phyloP scores from a whole-genome alignment of 2,113 vertebrate species.

The Mustelus asterias region DNA sequence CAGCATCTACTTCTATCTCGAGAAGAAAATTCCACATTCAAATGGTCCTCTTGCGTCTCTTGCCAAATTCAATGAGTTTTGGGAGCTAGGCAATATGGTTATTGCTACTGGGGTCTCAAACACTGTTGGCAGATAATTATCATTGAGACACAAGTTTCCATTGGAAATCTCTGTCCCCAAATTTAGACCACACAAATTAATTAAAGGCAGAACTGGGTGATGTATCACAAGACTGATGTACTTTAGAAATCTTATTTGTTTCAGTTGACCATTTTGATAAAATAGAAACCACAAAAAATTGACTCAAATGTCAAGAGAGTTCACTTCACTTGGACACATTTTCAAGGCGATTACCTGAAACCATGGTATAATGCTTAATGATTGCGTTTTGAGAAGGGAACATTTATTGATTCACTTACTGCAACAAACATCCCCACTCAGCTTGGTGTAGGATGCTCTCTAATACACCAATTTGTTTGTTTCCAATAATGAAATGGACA shows the following conservation, averaged over 20 bases:
- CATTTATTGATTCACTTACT: background rate
- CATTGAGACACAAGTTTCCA: background rate
- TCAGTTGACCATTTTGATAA: background rate
- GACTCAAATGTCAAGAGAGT: background rate
- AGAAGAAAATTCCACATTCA: too few relatives aligned
- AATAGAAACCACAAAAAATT: background rate
- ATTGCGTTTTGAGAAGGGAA: background rate
- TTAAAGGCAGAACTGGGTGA: background rate
- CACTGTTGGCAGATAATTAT: background rate
- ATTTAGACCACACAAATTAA: background rate
- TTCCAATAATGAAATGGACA: background rate
- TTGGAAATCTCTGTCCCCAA: background rate
- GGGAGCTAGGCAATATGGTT: background rate
- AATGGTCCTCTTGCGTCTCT: too few relatives aligned
- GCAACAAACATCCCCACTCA: background rate
- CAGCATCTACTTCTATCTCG: too few relatives aligned
- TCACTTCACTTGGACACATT: background rate
- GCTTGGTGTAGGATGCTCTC: background rate
- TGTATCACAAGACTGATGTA: background rate
- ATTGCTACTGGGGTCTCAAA: background rate
- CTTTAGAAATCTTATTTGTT: background rate
- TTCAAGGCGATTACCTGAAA: background rate
- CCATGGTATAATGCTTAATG: background rate
- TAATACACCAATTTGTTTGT: background rate
- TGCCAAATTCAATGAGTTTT: background rate